phyloP scores from a whole-genome alignment of 1,140 invertebrate species.

The Platorchestia sp. region DNA sequence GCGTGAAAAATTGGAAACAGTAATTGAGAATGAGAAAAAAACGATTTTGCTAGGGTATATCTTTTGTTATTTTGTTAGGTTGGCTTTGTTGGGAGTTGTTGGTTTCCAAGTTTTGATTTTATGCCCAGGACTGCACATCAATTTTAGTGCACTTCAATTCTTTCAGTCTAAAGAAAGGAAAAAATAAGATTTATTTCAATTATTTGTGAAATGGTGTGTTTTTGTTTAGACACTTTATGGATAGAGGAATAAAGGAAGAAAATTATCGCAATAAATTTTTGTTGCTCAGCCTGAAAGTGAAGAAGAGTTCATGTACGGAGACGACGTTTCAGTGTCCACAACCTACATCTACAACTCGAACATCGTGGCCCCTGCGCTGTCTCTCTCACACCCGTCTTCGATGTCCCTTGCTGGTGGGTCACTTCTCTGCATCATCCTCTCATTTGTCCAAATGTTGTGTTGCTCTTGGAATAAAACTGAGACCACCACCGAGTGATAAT shows the following conservation, averaged over 20 bases:
- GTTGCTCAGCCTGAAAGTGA: constrained; percentile 30
- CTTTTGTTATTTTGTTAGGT: too few species aligned
- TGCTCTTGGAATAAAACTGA: neutral
- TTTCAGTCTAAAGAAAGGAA: too few species aligned
- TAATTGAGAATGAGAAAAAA: too few species aligned
- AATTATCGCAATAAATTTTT: neutral
- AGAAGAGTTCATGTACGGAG: constrained; percentile 29
- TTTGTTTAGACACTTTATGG: neutral
- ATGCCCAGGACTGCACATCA: too few species aligned
- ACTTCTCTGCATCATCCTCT: neutral
- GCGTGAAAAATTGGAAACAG: too few species aligned
- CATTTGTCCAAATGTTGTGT: neutral
- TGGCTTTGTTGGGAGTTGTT: too few species aligned
- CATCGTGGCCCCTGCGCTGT: neutral
- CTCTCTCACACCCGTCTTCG: neutral
- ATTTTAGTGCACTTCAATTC: too few species aligned
- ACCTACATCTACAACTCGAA: constrained; percentile 48
- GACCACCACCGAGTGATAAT: neutral
- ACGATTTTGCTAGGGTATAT: too few species aligned
- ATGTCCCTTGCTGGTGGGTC: neutral
- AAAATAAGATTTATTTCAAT: too few species aligned
- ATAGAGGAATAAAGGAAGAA: neutral
- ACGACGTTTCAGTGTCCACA: constrained; percentile 19
- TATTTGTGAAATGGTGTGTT: too few species aligned
- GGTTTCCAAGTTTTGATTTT: too few species aligned